Evolutionary conservation across 2,113 vertebrate genomes (phyloP).

Genomic region (Cololabis saira): DNA sequence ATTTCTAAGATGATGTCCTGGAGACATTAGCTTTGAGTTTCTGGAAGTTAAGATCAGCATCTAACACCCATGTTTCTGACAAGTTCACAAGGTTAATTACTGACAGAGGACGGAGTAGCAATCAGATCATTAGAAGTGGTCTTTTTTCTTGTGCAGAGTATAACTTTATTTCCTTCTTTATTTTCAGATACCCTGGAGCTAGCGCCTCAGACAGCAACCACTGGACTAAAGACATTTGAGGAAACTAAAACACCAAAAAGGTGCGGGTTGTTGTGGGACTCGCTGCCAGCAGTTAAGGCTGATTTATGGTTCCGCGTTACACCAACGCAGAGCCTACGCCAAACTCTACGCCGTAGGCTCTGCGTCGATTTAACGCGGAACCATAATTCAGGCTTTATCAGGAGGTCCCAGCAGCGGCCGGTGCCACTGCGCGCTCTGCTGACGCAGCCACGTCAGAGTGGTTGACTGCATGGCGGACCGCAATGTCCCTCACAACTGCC

Average conservation of each 20-base stretch:
- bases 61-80: no score
- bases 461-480: conserved; percentile 73
- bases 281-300: conserved; percentile 12
- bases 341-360: no score
- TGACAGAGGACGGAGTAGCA: no score
- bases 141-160: no score
- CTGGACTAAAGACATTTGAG: neutral
- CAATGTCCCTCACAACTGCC: conserved; percentile 61
- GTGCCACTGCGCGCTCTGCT: conserved; percentile 60
- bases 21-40: no score
- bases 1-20: no score
- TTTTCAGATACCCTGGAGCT: neutral
- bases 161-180: neutral
- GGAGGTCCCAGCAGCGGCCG: conserved; percentile 59
- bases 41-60: no score
- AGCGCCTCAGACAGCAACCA: neutral
- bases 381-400: no score
- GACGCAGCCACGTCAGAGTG: conserved; percentile 77
- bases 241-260: neutral
- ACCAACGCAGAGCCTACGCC: no score
- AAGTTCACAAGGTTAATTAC: no score
- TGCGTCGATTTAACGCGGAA: no score
- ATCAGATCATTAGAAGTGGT: neutral
- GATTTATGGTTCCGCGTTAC: no score
- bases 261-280: neutral